Conservation (phyloP, 2,113 vertebrate genomes). For the Rallus limicola region DNA sequence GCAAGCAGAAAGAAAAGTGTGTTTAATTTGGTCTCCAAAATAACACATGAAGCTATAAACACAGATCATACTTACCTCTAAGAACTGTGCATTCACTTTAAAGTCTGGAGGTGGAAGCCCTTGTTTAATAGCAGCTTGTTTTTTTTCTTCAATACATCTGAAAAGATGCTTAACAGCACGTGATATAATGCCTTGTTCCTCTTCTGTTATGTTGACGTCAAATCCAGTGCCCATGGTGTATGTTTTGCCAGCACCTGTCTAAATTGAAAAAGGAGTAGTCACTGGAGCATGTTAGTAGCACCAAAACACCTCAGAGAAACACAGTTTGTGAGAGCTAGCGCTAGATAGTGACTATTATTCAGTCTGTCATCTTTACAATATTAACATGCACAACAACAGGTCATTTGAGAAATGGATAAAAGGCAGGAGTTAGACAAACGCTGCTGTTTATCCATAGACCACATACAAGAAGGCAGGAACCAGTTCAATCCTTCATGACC, state of each 20-base stretch:
- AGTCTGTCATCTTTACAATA: background rate
- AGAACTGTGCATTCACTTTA: conserved; percentile 97
- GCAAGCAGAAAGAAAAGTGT: background rate
- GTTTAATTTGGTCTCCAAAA: background rate
- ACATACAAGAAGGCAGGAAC: background rate
- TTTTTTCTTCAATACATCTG: conserved; percentile 90
- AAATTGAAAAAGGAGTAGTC: background rate
- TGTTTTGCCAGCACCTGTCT: conserved; percentile 98
- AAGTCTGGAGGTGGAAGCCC: conserved; percentile 93
- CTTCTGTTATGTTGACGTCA: conserved; percentile 89
- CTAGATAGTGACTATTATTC: background rate
- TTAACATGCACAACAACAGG: background rate
- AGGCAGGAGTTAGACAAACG: background rate
- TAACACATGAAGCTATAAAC: background rate
- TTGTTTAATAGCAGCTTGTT: conserved; percentile 83
- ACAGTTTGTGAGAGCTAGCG: background rate
- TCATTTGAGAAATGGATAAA: background rate
- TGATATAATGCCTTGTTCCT: conserved; percentile 95
- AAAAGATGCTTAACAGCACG: conserved; percentile 93
- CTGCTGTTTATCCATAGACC: background rate
- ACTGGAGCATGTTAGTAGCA: background rate
- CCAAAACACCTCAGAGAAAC: background rate
- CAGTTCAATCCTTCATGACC: background rate
- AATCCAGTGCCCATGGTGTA: conserved; percentile 99
- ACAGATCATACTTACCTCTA: conserved; percentile 83